Conservation (phyloP, 2,888 invertebrate genomes). For the Dendrolimus houi region DNA sequence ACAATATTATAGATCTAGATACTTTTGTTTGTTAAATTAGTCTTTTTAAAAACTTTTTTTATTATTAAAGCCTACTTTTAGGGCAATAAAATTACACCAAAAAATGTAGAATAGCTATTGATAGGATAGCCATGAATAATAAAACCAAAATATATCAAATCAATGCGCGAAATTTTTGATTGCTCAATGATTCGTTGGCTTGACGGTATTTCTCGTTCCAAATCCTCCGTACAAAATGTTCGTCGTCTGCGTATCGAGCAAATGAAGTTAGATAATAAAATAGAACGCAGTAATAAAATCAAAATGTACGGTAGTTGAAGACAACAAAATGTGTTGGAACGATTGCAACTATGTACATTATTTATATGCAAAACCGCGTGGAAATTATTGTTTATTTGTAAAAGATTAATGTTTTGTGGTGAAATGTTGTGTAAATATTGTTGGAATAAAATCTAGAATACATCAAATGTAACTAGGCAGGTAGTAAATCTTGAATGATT, state of each 20-base stretch:
- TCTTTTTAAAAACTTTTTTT: too few relatives aligned
- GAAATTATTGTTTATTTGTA: neutral
- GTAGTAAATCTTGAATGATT: neutral
- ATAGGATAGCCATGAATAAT: too few relatives aligned
- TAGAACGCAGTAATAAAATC: slow-evolving; percentile 8
- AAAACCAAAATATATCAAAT: too few relatives aligned
- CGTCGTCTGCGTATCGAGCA: neutral
- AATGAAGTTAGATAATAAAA: slow-evolving; percentile 6
- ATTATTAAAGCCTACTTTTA: too few relatives aligned
- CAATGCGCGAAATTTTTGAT: too few relatives aligned
- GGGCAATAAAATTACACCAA: too few relatives aligned
- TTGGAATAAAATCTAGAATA: neutral
- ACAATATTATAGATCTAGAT: too few relatives aligned
- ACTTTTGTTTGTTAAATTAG: too few relatives aligned
- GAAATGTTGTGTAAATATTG: neutral
- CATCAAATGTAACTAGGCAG: neutral
- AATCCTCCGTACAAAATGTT: neutral
- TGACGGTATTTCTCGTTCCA: too few relatives aligned
- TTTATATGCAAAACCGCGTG: neutral
- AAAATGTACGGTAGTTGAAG: slow-evolving; percentile 6
- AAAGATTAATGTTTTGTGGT: neutral
- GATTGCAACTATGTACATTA: neutral
- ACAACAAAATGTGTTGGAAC: slow-evolving; percentile 6
- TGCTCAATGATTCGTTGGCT: too few relatives aligned
- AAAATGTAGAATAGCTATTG: too few relatives aligned